Conservation (phyloP, 2,113 vertebrate genomes). For the Barbus barbus region DNA sequence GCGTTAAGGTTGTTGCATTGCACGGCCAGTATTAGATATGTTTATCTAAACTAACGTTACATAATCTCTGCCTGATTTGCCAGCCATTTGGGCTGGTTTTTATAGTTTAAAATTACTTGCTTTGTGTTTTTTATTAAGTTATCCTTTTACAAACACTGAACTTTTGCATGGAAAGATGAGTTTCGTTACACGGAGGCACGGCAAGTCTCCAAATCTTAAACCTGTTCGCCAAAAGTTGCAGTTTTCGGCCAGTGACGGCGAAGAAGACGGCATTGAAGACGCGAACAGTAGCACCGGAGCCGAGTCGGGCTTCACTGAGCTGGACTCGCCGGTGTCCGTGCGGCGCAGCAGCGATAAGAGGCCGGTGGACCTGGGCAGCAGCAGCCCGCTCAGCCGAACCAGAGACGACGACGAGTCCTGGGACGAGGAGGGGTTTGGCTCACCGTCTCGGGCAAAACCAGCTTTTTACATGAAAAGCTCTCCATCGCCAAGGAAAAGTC, state of each 20-base stretch:
- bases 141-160: background rate
- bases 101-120: background rate
- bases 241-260: constrained; percentile 84
- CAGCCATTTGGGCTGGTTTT: constrained; percentile 29
- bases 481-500: constrained; percentile 76
- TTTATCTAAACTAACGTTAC: constrained; percentile 22
- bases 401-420: constrained; percentile 84
- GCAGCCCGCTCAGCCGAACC: constrained; percentile 69
- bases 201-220: constrained; percentile 65
- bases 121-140: background rate
- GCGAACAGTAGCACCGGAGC: constrained; percentile 89
- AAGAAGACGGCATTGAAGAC: constrained; percentile 85
- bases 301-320: constrained; percentile 92
- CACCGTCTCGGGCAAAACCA: constrained; percentile 78
- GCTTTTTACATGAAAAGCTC: constrained; percentile 75
- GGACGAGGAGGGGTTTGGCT: constrained; percentile 84
- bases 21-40: background rate
- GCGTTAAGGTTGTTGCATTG: background rate
- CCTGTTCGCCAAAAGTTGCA: constrained; percentile 84
- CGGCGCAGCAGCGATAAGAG: constrained; percentile 70
- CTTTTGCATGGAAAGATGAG: constrained; percentile 67
- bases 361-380: constrained; percentile 65
- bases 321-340: constrained; percentile 83
- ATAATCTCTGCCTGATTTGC: background rate
- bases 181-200: constrained; percentile 69